These are phyloP conservation scores for Idaea straminata DNA, from an alignment of 2,888 invertebrate genomes.

Conservation along the genomic window DNA sequence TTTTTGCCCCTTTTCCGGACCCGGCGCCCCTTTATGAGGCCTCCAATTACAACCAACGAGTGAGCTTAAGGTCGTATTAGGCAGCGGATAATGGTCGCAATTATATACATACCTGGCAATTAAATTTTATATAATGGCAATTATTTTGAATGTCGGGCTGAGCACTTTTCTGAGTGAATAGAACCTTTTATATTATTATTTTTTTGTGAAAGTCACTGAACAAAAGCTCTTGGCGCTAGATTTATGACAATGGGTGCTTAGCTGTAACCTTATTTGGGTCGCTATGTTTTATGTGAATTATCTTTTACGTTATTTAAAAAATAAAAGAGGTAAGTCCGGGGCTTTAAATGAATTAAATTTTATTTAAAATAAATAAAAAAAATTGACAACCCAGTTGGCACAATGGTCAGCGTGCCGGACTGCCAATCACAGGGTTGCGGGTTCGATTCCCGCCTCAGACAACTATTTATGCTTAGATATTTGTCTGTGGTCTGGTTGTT, in stretches of 20 bases:
- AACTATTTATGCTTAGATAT: no score
- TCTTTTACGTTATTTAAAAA: neutral
- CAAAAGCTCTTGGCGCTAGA: neutral
- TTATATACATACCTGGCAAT: slow-evolving; percentile 44
- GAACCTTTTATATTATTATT: slow-evolving; percentile 16
- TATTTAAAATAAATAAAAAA: no score
- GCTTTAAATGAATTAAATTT: no score
- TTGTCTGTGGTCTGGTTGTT: no score
- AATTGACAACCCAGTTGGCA: no score
- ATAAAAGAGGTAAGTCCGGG: neutral
- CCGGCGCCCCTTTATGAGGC: slow-evolving; percentile 73
- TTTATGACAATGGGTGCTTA: neutral
- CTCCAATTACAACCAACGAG: slow-evolving; percentile 74
- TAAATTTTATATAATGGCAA: slow-evolving; percentile 38
- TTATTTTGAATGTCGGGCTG: slow-evolving; percentile 36
- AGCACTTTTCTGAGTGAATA: slow-evolving; percentile 29
- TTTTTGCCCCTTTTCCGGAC: slow-evolving; percentile 69
- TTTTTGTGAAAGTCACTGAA: slow-evolving; percentile 8
- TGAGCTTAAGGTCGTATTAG: slow-evolving; percentile 75
- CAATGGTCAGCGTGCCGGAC: no score
- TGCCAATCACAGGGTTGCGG: no score
- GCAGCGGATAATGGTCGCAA: slow-evolving; percentile 52
- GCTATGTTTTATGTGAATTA: neutral
- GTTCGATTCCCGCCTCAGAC: no score
- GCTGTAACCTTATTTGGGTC: neutral